A percentile compares a stretch with the other conserved stretches of the same genome.
These are phyloP conservation scores for Apoderus coryli DNA, from an alignment of 2,888 invertebrate genomes.

Conservation along the genomic window DNA sequence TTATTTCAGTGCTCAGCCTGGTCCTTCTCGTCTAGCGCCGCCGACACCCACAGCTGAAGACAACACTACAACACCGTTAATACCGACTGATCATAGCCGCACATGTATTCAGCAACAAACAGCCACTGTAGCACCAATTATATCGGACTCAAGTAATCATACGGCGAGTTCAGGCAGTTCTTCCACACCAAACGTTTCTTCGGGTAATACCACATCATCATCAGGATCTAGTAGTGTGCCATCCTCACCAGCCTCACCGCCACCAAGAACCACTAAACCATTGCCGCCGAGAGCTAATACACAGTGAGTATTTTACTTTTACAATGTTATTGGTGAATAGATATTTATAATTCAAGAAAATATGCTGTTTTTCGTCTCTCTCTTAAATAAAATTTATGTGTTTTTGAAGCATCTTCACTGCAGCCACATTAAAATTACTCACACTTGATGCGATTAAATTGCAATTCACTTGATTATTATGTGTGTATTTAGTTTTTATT, in stretches of 20 bases:
- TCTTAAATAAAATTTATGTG: too few relatives aligned
- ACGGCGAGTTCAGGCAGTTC: conserved; percentile 57
- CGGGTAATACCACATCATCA: conserved; percentile 35
- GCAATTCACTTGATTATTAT: too few relatives aligned
- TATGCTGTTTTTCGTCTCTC: too few relatives aligned
- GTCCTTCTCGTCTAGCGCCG: conserved; percentile 52
- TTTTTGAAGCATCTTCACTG: too few relatives aligned
- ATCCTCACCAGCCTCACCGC: conserved; percentile 55
- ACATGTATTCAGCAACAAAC: conserved; percentile 5
- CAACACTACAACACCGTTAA: conserved; percentile 38
- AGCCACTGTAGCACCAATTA: conserved; percentile 23
- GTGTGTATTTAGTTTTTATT: too few relatives aligned
- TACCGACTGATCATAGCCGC: conserved; percentile 41
- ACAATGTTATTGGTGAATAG: too few relatives aligned
- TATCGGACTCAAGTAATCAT: conserved; percentile 34
- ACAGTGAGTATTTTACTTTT: too few relatives aligned
- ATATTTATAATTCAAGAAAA: too few relatives aligned
- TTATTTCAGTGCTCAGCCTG: conserved; percentile 39
- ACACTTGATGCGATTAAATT: too few relatives aligned
- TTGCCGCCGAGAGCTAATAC: conserved; percentile 16
- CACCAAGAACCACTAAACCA: conserved; percentile 25
- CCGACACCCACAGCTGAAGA: conserved; percentile 56
- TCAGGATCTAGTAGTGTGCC: conserved; percentile 57
- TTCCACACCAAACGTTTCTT: conserved; percentile 54
- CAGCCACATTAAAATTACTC: too few relatives aligned